Percentiles rank a stretch among this genome's conserved stretches.
Conservation (phyloP, 2,113 vertebrate species). For the Hemiprocne comata region DNA sequence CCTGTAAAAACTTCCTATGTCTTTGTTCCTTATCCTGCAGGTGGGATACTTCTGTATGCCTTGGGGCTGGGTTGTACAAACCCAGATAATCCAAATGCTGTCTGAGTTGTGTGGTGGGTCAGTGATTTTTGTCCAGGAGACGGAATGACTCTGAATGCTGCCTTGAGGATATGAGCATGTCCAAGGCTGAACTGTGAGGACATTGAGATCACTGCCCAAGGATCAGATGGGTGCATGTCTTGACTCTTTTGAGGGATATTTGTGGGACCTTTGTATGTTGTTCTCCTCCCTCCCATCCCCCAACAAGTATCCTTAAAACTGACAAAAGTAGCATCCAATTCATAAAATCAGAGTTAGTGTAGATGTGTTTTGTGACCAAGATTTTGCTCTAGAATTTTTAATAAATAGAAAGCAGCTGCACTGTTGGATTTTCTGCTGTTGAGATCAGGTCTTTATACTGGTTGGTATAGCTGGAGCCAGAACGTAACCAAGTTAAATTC, state of each 20-base stretch:
- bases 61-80: neutral
- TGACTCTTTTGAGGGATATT: neutral
- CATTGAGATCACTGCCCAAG: neutral
- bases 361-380: neutral
- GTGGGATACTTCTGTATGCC: neutral
- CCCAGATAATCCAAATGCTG: neutral
- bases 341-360: neutral
- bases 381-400: neutral
- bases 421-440: neutral
- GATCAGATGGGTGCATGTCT: neutral
- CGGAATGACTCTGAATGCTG: neutral
- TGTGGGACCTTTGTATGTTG: neutral
- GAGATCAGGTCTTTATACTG: neutral
- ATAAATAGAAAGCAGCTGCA: neutral
- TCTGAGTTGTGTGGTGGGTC: neutral
- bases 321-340: neutral
- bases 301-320: neutral
- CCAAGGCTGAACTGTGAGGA: neutral
- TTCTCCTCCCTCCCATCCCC: neutral
- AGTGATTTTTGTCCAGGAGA: neutral
- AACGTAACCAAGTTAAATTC: neutral
- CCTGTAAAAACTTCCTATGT: neutral
- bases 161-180: rapidly evolving
- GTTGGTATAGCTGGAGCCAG: neutral
- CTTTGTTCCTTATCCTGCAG: rapidly evolving